Conservation (phyloP, 2,113 vertebrate species). For the Urocynchramus pylzowi region DNA sequence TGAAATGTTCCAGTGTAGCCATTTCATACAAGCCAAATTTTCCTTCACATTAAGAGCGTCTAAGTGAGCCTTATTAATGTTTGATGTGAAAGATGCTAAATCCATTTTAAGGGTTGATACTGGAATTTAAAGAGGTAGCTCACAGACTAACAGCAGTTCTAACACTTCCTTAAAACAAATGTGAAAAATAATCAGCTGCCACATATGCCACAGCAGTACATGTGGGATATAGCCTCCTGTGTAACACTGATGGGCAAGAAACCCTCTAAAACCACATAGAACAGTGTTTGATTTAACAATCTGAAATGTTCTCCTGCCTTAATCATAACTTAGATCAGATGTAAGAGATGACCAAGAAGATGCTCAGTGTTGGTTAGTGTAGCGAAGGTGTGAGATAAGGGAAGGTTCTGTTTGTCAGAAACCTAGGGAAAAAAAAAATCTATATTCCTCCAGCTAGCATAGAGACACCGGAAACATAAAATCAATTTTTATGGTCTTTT, state of each 20-base stretch:
- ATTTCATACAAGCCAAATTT: conserved; percentile 59
- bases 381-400: conserved; percentile 7
- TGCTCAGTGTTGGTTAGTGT: background rate
- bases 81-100: conserved; percentile 51
- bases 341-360: background rate
- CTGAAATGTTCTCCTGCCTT: background rate
- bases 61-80: conserved; percentile 61
- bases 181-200: background rate
- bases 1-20: conserved; percentile 47
- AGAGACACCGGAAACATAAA: conserved; percentile 45
- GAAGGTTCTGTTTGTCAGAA: conserved; percentile 40
- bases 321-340: background rate
- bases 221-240: background rate
- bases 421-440: background rate
- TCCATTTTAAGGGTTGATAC: conserved; percentile 39
- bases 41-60: conserved; percentile 37
- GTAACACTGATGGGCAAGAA: background rate
- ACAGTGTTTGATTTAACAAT: background rate
- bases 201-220: background rate
- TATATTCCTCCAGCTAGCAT: conserved; percentile 29
- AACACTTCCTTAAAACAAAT: background rate
- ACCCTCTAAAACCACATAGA: background rate
- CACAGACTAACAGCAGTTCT: background rate
- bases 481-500: conserved; percentile 53
- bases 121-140: conserved; percentile 45